These are phyloP conservation scores for Laticauda colubrina DNA, from an alignment of 2,113 vertebrate species.

Conservation along the genomic window DNA sequence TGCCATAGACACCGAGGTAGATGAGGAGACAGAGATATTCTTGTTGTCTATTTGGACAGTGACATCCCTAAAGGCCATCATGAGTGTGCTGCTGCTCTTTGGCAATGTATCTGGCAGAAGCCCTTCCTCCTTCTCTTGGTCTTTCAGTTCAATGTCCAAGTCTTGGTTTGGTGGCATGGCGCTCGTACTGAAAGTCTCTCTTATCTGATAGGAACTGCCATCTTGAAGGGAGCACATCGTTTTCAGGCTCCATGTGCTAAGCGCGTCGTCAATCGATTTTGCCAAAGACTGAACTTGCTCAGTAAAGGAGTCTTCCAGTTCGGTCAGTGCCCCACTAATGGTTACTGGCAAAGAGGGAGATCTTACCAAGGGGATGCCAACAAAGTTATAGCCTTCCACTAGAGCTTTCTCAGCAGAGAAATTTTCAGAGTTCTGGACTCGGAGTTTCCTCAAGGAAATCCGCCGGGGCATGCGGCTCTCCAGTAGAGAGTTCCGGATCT, in stretches of 20 bases:
- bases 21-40: slow-evolving; percentile 93
- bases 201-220: slow-evolving; percentile 83
- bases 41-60: slow-evolving; percentile 96
- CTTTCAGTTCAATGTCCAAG: slow-evolving; percentile 74
- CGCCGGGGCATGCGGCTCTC: slow-evolving; percentile 93
- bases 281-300: slow-evolving; percentile 96
- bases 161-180: slow-evolving; percentile 63
- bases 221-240: slow-evolving; percentile 91
- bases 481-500: slow-evolving; percentile 94
- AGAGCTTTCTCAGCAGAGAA: slow-evolving; percentile 89
- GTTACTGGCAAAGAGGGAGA: slow-evolving; percentile 86
- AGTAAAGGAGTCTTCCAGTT: slow-evolving; percentile 96
- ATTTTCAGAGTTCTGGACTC: slow-evolving; percentile 85
- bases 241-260: slow-evolving; percentile 96
- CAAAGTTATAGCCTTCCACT: slow-evolving; percentile 86
- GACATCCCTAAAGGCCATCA: slow-evolving; percentile 98
- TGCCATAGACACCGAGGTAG: slow-evolving; percentile 87
- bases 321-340: slow-evolving; percentile 84
- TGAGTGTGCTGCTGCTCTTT: slow-evolving; percentile 88
- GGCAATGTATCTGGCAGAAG: slow-evolving; percentile 72
- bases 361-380: slow-evolving; percentile 87
- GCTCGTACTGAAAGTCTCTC: slow-evolving; percentile 80
- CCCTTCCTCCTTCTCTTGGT: slow-evolving; percentile 72
- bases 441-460: slow-evolving; percentile 90
- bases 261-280: slow-evolving; percentile 95